phyloP scores from a whole-genome alignment of 2,797 vertebrate genomes.

The Esox masquinongy region DNA sequence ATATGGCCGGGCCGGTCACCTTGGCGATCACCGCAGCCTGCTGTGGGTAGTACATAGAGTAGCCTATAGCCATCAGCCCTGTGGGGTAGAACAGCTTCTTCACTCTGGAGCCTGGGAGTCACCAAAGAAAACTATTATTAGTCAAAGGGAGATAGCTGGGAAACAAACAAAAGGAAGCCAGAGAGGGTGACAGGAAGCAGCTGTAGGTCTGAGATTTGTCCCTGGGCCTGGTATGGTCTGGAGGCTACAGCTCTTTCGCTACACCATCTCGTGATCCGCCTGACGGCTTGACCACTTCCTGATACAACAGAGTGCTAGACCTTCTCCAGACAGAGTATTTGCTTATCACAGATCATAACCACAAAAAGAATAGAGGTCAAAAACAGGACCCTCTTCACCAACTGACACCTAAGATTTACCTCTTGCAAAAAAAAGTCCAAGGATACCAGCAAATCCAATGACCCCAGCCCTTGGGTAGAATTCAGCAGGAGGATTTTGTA shows the following conservation, averaged over 20 bases:
- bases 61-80: constrained; percentile 78
- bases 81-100: constrained; percentile 88
- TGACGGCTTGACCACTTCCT: no score
- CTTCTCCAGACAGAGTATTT: background rate
- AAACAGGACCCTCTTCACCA: background rate
- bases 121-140: background rate
- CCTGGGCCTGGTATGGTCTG: background rate
- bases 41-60: constrained; percentile 91
- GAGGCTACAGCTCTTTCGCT: background rate
- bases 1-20: constrained; percentile 24
- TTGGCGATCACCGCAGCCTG: constrained; percentile 70
- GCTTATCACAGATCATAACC: background rate
- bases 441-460: constrained; percentile 86
- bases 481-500: constrained; percentile 85
- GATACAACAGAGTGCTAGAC: no score
- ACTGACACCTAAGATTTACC: constrained; percentile 55
- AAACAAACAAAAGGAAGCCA: background rate
- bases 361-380: background rate
- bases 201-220: background rate
- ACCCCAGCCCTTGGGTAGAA: constrained; percentile 92
- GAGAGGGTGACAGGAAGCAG: background rate
- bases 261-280: no score
- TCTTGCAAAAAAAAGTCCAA: constrained; percentile 88
- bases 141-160: background rate
- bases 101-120: constrained; percentile 81